A percentile compares a stretch with the other conserved stretches of the same genome.
Evolutionary conservation across 2,888 invertebrate genomes (phyloP).

Genomic region (Pristionchus exspectatus): DNA sequence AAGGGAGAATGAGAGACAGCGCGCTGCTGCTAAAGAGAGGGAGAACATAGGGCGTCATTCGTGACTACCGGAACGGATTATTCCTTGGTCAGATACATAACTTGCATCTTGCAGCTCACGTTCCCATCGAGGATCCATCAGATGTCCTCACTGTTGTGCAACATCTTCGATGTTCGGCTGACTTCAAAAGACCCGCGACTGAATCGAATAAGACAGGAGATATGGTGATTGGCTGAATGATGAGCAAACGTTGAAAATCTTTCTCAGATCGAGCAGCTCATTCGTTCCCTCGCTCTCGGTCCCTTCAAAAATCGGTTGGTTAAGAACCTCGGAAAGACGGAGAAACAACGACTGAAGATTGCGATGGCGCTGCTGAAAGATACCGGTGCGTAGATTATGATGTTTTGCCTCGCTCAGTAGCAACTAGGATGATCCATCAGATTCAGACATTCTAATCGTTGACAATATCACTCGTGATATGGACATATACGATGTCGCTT

Average conservation of each 20-base stretch:
- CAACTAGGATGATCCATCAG: not conserved
- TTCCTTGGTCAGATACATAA: not conserved
- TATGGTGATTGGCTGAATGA: constrained; percentile 55
- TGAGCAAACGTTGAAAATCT: not conserved
- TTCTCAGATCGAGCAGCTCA: constrained; percentile 88
- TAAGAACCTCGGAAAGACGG: constrained; percentile 90
- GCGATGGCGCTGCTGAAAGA: constrained; percentile 90
- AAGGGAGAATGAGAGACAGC: constrained; percentile 4
- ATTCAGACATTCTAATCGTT: constrained; percentile 87
- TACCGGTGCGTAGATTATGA: constrained; percentile 73
- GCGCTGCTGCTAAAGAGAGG: not conserved
- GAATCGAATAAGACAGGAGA: constrained; percentile 61
- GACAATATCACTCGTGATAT: constrained; percentile 92
- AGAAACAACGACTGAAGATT: constrained; percentile 90
- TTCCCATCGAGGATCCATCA: constrained; percentile 88
- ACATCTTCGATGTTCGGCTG: constrained; percentile 87
- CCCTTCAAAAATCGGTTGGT: constrained; percentile 92
- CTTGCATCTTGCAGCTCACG: constrained; percentile 82
- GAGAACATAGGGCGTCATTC: too few species aligned
- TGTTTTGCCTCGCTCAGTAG: not conserved
- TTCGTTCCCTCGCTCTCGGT: constrained; percentile 92
- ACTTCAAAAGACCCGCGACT: constrained; percentile 64
- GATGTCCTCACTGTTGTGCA: constrained; percentile 92
- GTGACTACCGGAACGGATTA: not conserved
- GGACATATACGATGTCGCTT: constrained; percentile 97